A percentile compares a stretch with the other conserved stretches of the same genome.
phyloP scores from a whole-genome alignment of 2,888 invertebrate genomes.

The Cerceris rybyensis region DNA sequence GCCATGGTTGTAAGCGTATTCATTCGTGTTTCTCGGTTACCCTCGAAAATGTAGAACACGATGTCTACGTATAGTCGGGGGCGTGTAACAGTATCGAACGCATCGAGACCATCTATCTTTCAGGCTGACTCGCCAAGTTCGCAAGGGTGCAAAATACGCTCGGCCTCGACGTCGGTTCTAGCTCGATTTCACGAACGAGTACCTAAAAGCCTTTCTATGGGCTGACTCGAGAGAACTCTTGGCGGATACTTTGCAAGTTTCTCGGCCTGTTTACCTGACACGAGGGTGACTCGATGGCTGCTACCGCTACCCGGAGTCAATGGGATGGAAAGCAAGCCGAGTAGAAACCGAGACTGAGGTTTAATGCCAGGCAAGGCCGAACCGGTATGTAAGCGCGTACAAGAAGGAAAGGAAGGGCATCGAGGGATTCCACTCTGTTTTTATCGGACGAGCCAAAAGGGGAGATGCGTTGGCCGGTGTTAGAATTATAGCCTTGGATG shows the following conservation, averaged over 20 bases:
- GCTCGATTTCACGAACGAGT: slow-evolving; percentile 67
- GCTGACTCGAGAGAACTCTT: slow-evolving; percentile 64
- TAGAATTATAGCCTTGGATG: slow-evolving; percentile 68
- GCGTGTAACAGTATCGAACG: slow-evolving; percentile 53
- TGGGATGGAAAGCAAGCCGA: slow-evolving; percentile 77
- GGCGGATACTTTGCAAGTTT: slow-evolving; percentile 78
- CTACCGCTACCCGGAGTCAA: slow-evolving; percentile 72
- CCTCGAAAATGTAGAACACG: neutral
- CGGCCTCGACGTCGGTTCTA: slow-evolving; percentile 41
- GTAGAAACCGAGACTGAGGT: slow-evolving; percentile 72
- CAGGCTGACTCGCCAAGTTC: slow-evolving; percentile 30
- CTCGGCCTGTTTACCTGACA: slow-evolving; percentile 78
- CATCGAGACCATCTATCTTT: slow-evolving; percentile 55
- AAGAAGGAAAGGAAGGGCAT: slow-evolving; percentile 15
- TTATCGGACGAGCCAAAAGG: slow-evolving; percentile 48
- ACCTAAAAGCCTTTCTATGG: slow-evolving; percentile 62
- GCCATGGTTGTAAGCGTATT: no score
- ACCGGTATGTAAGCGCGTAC: slow-evolving; percentile 6
- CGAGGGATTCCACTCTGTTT: slow-evolving; percentile 62
- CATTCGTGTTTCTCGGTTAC: neutral
- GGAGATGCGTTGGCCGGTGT: slow-evolving; percentile 32
- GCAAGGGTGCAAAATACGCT: slow-evolving; percentile 57
- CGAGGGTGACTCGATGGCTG: slow-evolving; percentile 59
- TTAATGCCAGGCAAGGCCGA: slow-evolving; percentile 68
- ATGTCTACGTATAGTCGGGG: slow-evolving; percentile 12